Percentiles rank a stretch among this genome's conserved stretches.
These are phyloP conservation scores for Deilephila porcellus DNA, from an alignment of 2,888 invertebrate genomes.

Conservation along the genomic window DNA sequence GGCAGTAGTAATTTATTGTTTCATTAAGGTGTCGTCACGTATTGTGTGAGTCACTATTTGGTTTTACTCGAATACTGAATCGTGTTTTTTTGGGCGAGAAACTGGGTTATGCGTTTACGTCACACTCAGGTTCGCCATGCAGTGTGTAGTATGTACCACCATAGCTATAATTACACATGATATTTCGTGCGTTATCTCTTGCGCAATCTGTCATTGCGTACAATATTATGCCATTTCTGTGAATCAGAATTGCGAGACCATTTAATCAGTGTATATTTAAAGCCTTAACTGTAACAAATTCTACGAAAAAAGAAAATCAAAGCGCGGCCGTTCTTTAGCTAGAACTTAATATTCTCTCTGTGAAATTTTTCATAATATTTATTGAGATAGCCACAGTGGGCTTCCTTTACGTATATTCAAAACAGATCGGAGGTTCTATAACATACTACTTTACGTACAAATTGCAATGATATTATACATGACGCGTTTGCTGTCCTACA, in stretches of 20 bases:
- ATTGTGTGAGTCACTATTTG: conserved; percentile 1
- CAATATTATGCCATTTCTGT: background rate
- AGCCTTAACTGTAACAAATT: no score
- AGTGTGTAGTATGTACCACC: background rate
- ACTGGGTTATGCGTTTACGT: conserved; percentile 1
- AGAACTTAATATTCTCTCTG: no score
- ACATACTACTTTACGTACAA: no score
- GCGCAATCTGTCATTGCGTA: background rate
- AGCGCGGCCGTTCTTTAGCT: no score
- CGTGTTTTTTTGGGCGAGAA: background rate
- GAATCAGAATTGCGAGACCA: background rate
- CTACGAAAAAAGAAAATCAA: no score
- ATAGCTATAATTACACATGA: conserved; percentile 1
- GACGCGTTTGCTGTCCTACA: no score
- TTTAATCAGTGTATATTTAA: no score
- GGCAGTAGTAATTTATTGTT: background rate
- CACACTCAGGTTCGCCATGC: background rate
- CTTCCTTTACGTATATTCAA: no score
- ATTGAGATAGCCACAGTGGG: no score
- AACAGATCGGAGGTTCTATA: no score
- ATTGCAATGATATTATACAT: no score
- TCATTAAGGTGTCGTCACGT: conserved; percentile 4
- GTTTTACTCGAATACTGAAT: background rate
- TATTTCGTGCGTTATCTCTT: background rate
- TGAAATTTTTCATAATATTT: no score